Evolutionary conservation across 2,113 vertebrate genomes (phyloP), one percentile per base, ranked within the genome.

Genomic region (Vidua macroura): DNA sequence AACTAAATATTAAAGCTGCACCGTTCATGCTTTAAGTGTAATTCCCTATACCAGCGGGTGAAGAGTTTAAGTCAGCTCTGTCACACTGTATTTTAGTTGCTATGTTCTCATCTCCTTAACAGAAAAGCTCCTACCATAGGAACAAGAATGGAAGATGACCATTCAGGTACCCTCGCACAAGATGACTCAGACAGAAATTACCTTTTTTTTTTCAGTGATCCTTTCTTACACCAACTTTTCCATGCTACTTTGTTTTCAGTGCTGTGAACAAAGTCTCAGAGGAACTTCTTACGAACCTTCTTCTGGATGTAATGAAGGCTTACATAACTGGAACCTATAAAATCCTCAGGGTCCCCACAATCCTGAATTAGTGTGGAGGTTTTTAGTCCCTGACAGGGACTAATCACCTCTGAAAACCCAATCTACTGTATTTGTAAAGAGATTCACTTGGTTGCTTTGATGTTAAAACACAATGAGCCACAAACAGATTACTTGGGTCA

Each of bases 31-130:
- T 60, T 30, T 22, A 27, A 25, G 10, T 14, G 8, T 2, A 13
- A 44, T 22, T 51, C 25, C 25, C 10, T 22, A 7, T 2, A 35
- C 8, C 5, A 2, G 0, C 3, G 10, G 10, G 15, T 2, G 35
- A 44, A 49, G 20, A 16, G 78, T 13, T 72, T 12, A 24, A 28
- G 46, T 30, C 20, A 24, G 4, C 31, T 14, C 49, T 9, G 9
- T 10, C 37, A 8, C 5, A 0, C 2, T 30, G 17, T 35, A 4
- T n/a, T 78, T 46, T 17, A 56, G 30, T 35, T 7, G 31, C 37
- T 5, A 1, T 5, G 8, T 37, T 77, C 30, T 78, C 44, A 19
- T 10, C 41, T 33, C 25, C 19, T 41, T 15, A 44, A 18, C 22
- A 11, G n/a, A 52, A 49, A 35, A 1, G 4, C 9, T 4, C 31